Evolutionary conservation across 2,113 vertebrate genomes (phyloP).

Genomic region (Xiphophorus couchianus): DNA sequence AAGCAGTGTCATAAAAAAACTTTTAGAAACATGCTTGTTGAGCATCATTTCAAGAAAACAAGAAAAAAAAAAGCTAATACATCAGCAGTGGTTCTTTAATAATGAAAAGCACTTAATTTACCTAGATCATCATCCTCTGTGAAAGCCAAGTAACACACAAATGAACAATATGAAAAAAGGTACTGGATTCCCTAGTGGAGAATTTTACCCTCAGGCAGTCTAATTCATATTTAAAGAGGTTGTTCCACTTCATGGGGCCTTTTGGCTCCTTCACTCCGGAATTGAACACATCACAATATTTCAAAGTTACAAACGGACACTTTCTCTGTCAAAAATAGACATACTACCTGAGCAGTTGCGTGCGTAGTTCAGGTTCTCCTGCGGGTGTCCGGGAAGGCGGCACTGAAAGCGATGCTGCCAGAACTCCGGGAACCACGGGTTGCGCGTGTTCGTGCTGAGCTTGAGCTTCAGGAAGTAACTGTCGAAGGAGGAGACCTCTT

Average conservation of each 20-base stretch:
- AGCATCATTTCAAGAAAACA: conserved; percentile 69
- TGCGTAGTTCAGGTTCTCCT: conserved; percentile 90
- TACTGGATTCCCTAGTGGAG: conserved; percentile 51
- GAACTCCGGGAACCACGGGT: conserved; percentile 98
- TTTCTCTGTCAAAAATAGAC: no score
- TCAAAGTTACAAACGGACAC: conserved; percentile 21
- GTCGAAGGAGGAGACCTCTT: conserved; percentile 93
- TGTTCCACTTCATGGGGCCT: conserved; percentile 56
- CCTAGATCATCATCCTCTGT: conserved; percentile 83
- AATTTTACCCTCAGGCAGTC: conserved; percentile 37
- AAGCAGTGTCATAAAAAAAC: conserved; percentile 24
- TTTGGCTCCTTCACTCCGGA: conserved; percentile 42
- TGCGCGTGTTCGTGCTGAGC: conserved; percentile 91
- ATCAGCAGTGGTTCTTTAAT: conserved; percentile 35
- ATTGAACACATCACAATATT: conserved; percentile 39
- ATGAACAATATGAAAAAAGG: conserved; percentile 71
- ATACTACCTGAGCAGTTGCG: conserved; percentile 91
- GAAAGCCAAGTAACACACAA: conserved; percentile 65
- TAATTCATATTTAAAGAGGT: conserved; percentile 59
- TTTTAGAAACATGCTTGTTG: conserved; percentile 75
- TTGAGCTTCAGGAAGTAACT: conserved; percentile 92
- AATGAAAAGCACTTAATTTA: conserved; percentile 72
- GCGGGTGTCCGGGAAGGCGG: conserved; percentile 89
- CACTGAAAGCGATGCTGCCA: conserved; percentile 99
- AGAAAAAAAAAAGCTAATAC: conserved; percentile 49